phyloP scores from a whole-genome alignment of 2,797 vertebrate species.

The Salarias fasciatus region DNA sequence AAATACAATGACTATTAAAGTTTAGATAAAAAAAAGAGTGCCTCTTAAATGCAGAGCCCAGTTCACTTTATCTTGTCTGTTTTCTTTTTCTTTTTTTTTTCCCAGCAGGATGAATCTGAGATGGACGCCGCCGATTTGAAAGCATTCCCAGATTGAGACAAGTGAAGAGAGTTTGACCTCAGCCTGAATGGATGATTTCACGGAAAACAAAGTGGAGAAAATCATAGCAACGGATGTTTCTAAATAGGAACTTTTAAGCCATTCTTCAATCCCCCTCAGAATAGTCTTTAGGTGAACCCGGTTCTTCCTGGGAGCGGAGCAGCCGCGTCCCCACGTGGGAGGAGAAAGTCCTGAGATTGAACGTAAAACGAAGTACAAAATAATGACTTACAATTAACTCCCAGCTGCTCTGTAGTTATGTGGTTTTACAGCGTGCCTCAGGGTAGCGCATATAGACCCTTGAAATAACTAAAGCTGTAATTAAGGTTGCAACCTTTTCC shows the following conservation, averaged over 20 bases:
- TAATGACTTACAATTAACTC: conserved; percentile 79
- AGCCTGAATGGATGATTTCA: conserved; percentile 3
- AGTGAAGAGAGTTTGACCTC: conserved; percentile 1
- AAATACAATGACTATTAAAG: conserved; percentile 79
- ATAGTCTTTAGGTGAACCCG: conserved; percentile 23
- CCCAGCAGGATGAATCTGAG: too few relatives aligned
- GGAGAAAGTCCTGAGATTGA: conserved; percentile 78
- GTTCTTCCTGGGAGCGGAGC: conserved; percentile 18
- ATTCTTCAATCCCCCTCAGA: neutral
- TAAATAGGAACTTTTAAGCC: neutral
- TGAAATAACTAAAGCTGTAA: conserved; percentile 79
- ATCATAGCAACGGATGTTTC: neutral
- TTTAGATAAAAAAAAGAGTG: conserved; percentile 72
- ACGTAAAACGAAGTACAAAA: conserved; percentile 77
- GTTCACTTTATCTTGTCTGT: conserved; percentile 25
- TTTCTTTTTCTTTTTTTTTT: conserved; percentile 9
- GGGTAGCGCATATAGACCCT: conserved; percentile 69
- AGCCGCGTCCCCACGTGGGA: conserved; percentile 54
- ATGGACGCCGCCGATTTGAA: neutral
- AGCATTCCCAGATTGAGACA: neutral
- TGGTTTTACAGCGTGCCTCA: conserved; percentile 77
- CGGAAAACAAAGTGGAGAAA: neutral
- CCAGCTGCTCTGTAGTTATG: conserved; percentile 78
- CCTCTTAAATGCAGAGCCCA: conserved; percentile 56
- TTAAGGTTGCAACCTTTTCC: conserved; percentile 69